A percentile compares a stretch with the other conserved stretches of the same genome.
phyloP scores from a whole-genome alignment of 1,140 invertebrate species.

The Caerostris darwini region DNA sequence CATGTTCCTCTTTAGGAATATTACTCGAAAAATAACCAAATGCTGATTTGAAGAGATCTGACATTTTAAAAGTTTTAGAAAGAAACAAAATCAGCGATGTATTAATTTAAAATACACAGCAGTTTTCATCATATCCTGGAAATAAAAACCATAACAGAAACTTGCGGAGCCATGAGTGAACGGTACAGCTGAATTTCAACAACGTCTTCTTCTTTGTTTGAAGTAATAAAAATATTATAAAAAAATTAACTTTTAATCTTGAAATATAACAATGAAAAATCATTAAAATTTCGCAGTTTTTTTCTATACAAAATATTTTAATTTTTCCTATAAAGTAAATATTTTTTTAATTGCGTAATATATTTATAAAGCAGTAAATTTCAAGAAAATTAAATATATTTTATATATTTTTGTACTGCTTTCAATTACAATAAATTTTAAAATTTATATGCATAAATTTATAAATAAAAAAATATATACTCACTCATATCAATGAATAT shows the following conservation, averaged over 20 bases:
- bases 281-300: neutral
- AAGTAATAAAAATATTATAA: neutral
- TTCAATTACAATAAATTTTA: too few relatives aligned
- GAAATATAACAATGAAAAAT: neutral
- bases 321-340: neutral
- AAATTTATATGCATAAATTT: too few relatives aligned
- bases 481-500: neutral
- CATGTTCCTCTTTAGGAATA: slow-evolving; percentile 87
- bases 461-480: too few relatives aligned
- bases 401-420: too few relatives aligned
- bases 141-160: slow-evolving; percentile 62
- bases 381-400: too few relatives aligned
- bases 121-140: slow-evolving; percentile 15
- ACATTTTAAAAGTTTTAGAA: slow-evolving; percentile 84
- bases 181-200: slow-evolving; percentile 36
- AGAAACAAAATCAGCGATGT: neutral
- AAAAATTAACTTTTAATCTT: neutral
- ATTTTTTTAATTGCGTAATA: neutral
- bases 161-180: slow-evolving; percentile 67
- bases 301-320: neutral
- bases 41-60: slow-evolving; percentile 93
- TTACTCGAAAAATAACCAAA: slow-evolving; percentile 88
- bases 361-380: too few relatives aligned
- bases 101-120: slow-evolving; percentile 26
- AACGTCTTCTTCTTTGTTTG: neutral